phyloP scores from a whole-genome alignment of 2,888 invertebrate species.

The Steinernema carpocapsae region DNA sequence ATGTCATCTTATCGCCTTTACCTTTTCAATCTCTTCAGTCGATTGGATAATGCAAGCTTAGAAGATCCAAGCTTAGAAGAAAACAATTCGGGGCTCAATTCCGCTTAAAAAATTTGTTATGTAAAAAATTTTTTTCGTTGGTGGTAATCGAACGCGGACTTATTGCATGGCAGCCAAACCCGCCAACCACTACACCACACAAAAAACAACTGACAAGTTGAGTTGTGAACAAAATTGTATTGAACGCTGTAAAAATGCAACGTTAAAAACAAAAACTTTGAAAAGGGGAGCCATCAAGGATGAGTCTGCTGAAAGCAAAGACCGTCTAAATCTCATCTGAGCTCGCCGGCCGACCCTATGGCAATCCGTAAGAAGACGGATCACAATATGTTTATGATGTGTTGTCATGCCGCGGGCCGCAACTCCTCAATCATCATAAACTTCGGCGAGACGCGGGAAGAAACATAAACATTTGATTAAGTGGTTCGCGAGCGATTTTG shows the following conservation, averaged over 20 bases:
- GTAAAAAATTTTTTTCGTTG: too few relatives aligned
- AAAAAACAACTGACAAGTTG: too few relatives aligned
- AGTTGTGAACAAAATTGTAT: too few relatives aligned
- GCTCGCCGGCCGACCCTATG: background rate
- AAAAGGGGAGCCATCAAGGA: background rate
- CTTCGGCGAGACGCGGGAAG: background rate
- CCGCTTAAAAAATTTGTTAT: too few relatives aligned
- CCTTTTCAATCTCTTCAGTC: background rate
- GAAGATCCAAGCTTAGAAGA: background rate
- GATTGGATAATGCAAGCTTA: too few relatives aligned
- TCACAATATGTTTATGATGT: constrained; percentile 12
- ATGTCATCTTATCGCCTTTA: background rate
- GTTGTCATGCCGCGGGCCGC: constrained; percentile 6
- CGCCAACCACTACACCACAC: too few relatives aligned
- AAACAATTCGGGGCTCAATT: background rate
- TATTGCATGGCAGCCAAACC: too few relatives aligned
- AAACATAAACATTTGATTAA: constrained; percentile 33
- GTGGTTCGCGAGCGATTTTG: background rate
- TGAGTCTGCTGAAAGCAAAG: background rate
- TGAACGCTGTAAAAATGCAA: too few relatives aligned
- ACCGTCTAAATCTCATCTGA: background rate
- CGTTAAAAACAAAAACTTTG: too few relatives aligned
- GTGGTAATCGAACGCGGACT: too few relatives aligned
- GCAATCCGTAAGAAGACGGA: background rate
- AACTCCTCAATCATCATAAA: constrained; percentile 23